Evolutionary conservation across 2,113 vertebrate species (phyloP), one percentile per base, ranked within the genome.

Genomic region (Mustela lutreola): DNA sequence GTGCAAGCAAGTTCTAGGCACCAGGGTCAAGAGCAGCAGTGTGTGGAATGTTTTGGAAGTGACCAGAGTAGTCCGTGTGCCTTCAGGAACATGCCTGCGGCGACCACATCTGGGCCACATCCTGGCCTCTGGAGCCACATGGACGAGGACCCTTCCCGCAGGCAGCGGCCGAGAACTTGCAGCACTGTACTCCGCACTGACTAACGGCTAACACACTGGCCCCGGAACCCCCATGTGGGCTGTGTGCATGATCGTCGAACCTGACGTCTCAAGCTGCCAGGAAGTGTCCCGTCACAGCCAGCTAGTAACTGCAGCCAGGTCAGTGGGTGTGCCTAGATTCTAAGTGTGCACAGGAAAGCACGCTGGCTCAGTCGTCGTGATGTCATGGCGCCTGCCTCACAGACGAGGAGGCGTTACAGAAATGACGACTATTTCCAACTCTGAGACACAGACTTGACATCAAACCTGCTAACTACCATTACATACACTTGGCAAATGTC

Each of bases 131-230:
- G 48, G 58, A 1, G 26, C 50, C 31, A 7, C 10, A 1, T 26
- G 50, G 50, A 58, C 0, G 14, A 60, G 9, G 22, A 24, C 58
- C 15, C 42, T 33, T 45, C 42, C 58, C 42, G 19, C 11, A 4
- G 50, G 19, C 5, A 0, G 36, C 19, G 2, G 36, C 19, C 15
- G 4, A 22, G 8, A 50, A 2, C 11, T 14, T 22, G 6, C 33
- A 65, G 33, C 31, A 24, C 4, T 21, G 2, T 76, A 11, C 11
- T 31, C 62, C 24, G 22, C 21, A 10, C 0, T 2, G 1, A 18
- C 48, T 33, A 22, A 70, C 19, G 33, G n/a, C 21, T 9, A 18
- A 80, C n/a, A 12, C 21, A 5, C 15, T 16, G 36, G 58, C 15
- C 31, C 4, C 2, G 39, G 24, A 4, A 9, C 24, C 70, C 36